phyloP scores from a whole-genome alignment of 2,113 vertebrate species.

The Plecturocebus donacophilus region DNA sequence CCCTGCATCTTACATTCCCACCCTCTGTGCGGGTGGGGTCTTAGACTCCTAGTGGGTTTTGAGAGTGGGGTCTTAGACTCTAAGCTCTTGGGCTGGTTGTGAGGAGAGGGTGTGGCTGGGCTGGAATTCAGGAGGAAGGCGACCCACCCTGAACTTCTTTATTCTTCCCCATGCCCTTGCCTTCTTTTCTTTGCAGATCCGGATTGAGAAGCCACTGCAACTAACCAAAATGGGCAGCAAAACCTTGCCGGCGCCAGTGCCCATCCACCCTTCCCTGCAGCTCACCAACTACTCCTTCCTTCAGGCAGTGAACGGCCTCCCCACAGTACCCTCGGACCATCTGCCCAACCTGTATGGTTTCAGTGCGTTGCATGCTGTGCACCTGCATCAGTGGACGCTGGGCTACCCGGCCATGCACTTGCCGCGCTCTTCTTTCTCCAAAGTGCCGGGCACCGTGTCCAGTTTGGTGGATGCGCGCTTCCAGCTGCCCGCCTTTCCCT shows the following conservation, averaged over 20 bases:
- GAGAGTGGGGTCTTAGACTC: background rate
- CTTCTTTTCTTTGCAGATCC: conserved; percentile 73
- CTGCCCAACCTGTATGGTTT: conserved; percentile 96
- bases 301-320: conserved; percentile 95
- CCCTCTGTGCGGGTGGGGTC: background rate
- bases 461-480: conserved; percentile 91
- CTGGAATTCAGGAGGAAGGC: background rate
- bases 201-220: conserved; percentile 27
- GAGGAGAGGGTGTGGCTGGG: background rate
- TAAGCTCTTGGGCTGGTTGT: background rate
- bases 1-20: background rate
- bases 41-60: background rate
- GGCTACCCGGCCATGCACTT: conserved; percentile 94
- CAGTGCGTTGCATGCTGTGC: conserved; percentile 95
- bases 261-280: conserved; percentile 96
- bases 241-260: conserved; percentile 95
- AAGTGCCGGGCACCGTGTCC: conserved; percentile 87
- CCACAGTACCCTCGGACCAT: conserved; percentile 92
- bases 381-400: conserved; percentile 98
- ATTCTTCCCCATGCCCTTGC: background rate
- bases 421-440: conserved; percentile 94
- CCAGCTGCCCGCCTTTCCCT: conserved; percentile 91
- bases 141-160: conserved; percentile 27
- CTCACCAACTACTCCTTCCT: conserved; percentile 97
- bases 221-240: conserved; percentile 94